Percentiles rank a stretch among this genome's conserved stretches.
Conservation (phyloP, 2,113 vertebrate species). For the Hemiscyllium ocellatum region DNA sequence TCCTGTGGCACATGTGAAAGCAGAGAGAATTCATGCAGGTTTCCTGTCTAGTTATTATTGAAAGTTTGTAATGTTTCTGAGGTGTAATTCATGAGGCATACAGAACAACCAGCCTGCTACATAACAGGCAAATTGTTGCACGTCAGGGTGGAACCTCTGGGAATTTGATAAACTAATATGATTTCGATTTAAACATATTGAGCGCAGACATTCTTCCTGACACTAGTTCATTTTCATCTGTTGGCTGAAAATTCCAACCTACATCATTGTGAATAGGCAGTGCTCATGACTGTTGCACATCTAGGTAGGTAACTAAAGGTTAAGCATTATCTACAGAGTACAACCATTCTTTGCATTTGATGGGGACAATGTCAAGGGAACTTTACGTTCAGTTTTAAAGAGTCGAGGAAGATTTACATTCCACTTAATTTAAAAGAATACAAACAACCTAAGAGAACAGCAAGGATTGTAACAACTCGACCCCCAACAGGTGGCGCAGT, state of each 20-base stretch:
- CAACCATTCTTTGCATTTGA: too few relatives aligned
- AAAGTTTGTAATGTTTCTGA: neutral
- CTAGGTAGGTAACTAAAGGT: neutral
- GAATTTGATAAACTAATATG: neutral
- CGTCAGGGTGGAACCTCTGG: neutral
- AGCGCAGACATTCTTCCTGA: neutral
- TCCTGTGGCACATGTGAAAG: neutral
- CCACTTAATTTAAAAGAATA: too few relatives aligned
- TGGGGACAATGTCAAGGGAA: too few relatives aligned
- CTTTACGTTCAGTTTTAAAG: too few relatives aligned
- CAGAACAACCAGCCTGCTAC: neutral
- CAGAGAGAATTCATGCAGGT: neutral
- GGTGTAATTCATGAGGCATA: neutral
- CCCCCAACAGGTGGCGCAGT: neutral
- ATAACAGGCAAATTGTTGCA: neutral
- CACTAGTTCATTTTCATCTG: neutral
- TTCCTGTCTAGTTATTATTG: neutral
- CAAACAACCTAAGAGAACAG: neutral
- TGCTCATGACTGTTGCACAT: neutral
- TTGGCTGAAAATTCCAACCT: neutral
- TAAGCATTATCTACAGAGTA: neutral
- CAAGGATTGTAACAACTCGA: neutral
- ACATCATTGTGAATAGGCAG: neutral
- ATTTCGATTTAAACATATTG: neutral
- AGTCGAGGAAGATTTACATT: too few relatives aligned